Base-by-base conservation (phyloP, 1,140 invertebrate genomes). In the Pseudomyrmex sp. region DNA sequence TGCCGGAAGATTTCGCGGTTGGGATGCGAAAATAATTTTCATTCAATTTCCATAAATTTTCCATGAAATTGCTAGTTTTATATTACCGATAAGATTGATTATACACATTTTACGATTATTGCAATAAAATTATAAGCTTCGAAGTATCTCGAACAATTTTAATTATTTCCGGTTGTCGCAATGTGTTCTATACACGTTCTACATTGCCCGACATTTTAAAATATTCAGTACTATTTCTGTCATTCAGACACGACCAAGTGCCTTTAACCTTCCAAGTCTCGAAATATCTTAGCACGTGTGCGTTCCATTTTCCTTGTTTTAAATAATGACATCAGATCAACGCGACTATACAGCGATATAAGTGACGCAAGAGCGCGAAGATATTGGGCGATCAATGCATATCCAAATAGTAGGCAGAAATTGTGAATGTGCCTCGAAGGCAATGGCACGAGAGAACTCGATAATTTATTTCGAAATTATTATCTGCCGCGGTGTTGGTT, bases 391-490 rank as follows among this genome's bases (percentile, higher is more conserved):
- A 46, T 15, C 35, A 56, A 59, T 5, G 13, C 4, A 26, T n/a
- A 8, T 77, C 13, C 46, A 2, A 54, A 54, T 15, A 8, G 7
- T 35, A 20, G 2, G 5, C 46, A 12, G 1, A 68, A 66, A 50
- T 10, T 15, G 12, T 10, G 13, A 63, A 10, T 44, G 52, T 44
- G 48, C 9, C 74, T 23, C 23, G 50, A 26, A 35, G 18, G 44
- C 48, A 35, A 26, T 4, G 12, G 13, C 9, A 65, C 20, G 26
- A 46, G 48, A 68, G 10, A 46, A 15, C 35, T 68, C 18, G 50
- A 18, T 58, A 59, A 70, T 70, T 76, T 46, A 69, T 79, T 69
- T 46, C 65, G 65, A 48, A 69, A n/a, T 18, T 20, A 69, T 79
- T 70, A 70, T n/a, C 20, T 48, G 26, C 20, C 12, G 12, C 7